phyloP scores from a whole-genome alignment of 1,140 invertebrate species.

The Saccostrea echinata region DNA sequence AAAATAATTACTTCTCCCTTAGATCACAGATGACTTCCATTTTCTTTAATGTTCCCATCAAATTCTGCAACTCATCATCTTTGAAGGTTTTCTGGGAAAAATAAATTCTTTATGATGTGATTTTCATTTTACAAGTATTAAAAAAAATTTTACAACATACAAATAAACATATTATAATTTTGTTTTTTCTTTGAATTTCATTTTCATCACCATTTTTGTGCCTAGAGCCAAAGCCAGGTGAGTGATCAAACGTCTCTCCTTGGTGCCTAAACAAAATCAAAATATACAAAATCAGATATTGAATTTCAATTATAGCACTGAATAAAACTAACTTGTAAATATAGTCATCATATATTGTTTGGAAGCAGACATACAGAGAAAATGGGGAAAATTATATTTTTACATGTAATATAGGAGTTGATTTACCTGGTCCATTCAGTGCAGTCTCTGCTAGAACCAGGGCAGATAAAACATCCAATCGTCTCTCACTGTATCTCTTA shows the following conservation, averaged over 20 bases:
- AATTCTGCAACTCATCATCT: conserved; percentile 77
- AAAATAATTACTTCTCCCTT: conserved; percentile 79
- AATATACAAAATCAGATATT: background rate
- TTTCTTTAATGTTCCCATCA: conserved; percentile 82
- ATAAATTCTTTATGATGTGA: no score
- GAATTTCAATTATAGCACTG: background rate
- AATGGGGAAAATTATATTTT: background rate
- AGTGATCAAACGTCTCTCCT: conserved; percentile 84
- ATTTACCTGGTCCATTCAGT: conserved; percentile 85
- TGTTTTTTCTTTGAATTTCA: background rate
- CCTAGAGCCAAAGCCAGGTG: conserved; percentile 86
- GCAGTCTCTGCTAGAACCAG: conserved; percentile 87
- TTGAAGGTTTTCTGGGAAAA: conserved; percentile 77
- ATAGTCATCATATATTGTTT: no score
- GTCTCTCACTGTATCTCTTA: conserved; percentile 84
- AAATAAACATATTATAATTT: background rate
- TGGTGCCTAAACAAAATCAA: conserved; percentile 78
- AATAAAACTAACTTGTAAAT: no score
- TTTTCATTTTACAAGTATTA: no score
- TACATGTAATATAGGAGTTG: no score
- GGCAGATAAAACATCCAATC: conserved; percentile 86
- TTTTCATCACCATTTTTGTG: conserved; percentile 80
- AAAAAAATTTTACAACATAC: background rate
- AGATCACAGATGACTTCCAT: conserved; percentile 85
- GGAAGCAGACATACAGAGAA: no score